Base-by-base conservation (phyloP, 2,797 vertebrate genomes). In the Poliocrania exsul region DNA sequence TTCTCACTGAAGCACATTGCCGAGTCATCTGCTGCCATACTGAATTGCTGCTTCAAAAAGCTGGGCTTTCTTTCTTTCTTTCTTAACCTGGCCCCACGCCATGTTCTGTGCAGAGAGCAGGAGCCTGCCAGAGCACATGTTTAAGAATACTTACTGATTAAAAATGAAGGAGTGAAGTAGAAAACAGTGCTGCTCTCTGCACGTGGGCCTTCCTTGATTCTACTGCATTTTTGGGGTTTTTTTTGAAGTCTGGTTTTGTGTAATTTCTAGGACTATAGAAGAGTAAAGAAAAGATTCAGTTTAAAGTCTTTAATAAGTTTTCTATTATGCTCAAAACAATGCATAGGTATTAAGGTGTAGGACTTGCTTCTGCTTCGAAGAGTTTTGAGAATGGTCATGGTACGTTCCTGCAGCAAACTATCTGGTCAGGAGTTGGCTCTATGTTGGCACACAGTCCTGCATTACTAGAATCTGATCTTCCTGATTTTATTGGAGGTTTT, bases 31-130 rank as follows among this genome's bases (percentile, higher is more conserved):
- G 67, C 61, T 64, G 17, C 74, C 26, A 8, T 61, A 51, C 84
- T 86, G 95, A 91, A 86, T 31, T 72, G 42, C 53, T 74, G 6
- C 82, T 86, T 85, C 42, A 85, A 37, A 93, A 81, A 84, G 31
- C 29, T 1, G 1, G 46, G 50, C 77, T n/a, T 88, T 46, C 51
- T 78, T 69, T 74, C 51, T 78, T 69, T 74, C 67, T 78, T 69
- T 74, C 71, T 47, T 46, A 49, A 38, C 26, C 81, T 90, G 93
- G 80, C 67, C 21, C 31, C 28, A 13, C 14, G 66, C 80, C 92
- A 94, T 0, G 0, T 38, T 66, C 51, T 81, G 77, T 84, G 67
- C 56, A 37, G 67, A 71, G 51, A 42, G 53, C 57, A 78, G n/a
- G 23, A 71, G 50, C 46, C 56, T 90, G 64, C 29, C 70, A 86